phyloP scores from a whole-genome alignment of 2,888 invertebrate genomes.

The Parnassius apollo region DNA sequence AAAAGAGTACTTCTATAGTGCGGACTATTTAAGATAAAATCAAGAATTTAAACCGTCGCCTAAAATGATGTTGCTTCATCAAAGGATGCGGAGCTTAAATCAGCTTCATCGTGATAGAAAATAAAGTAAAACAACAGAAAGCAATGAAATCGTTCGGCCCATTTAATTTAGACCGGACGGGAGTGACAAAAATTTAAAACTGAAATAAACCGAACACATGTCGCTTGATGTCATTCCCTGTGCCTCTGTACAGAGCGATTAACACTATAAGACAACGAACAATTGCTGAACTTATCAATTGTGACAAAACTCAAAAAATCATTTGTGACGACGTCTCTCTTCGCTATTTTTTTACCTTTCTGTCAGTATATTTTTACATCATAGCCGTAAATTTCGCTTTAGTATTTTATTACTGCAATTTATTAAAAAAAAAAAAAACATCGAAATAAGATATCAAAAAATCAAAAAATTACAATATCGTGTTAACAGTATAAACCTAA shows the following conservation, averaged over 20 bases:
- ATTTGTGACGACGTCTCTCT: no score
- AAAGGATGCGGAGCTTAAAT: slow-evolving; percentile 71
- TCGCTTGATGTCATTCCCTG: slow-evolving; percentile 57
- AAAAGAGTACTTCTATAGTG: background rate
- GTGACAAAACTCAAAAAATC: slow-evolving; percentile 8
- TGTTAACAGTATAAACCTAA: no score
- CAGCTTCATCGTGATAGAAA: slow-evolving; percentile 41
- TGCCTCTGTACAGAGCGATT: slow-evolving; percentile 20
- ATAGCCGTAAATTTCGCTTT: no score
- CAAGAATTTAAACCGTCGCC: slow-evolving; percentile 39
- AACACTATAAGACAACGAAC: slow-evolving; percentile 11
- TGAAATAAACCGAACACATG: slow-evolving; percentile 79
- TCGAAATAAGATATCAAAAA: no score
- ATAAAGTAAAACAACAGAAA: slow-evolving; percentile 55
- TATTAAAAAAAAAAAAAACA: no score
- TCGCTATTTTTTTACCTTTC: no score
- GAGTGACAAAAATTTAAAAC: slow-evolving; percentile 76
- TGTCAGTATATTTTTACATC: no score
- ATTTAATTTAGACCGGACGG: slow-evolving; percentile 79
- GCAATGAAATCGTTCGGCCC: slow-evolving; percentile 75
- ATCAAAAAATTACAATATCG: no score
- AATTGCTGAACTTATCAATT: slow-evolving; percentile 2
- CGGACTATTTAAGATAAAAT: background rate
- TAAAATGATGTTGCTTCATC: slow-evolving; percentile 45
- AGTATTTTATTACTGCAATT: no score